These are phyloP conservation scores for Zygothrica quintamaculata DNA, from an alignment of 2,888 invertebrate species.

Conservation along the genomic window DNA sequence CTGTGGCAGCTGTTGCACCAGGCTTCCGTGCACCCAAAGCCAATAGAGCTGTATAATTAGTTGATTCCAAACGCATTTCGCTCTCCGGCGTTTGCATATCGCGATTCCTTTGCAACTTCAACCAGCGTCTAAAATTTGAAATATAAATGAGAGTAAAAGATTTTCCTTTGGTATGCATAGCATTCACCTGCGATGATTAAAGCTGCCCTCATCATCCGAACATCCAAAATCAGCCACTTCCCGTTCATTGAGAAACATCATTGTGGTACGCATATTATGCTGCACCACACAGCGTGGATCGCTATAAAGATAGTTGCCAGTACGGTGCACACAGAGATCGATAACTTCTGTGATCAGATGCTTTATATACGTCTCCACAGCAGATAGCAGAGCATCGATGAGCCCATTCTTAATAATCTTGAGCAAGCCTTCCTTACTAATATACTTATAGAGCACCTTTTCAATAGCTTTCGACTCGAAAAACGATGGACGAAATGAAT, in stretches of 20 bases:
- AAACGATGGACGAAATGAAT: constrained; percentile 36
- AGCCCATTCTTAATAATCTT: constrained; percentile 19
- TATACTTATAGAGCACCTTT: constrained; percentile 9
- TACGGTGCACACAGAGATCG: constrained; percentile 49
- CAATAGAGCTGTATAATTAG: constrained; percentile 54
- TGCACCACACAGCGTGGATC: constrained; percentile 38
- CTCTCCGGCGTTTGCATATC: constrained; percentile 8
- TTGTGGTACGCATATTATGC: constrained; percentile 37
- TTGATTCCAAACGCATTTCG: constrained; percentile 30
- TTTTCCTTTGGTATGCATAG: no score
- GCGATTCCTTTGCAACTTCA: constrained; percentile 45
- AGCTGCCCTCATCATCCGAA: constrained; percentile 51
- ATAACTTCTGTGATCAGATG: constrained; percentile 18
- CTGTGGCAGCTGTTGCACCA: not conserved
- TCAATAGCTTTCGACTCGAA: constrained; percentile 41
- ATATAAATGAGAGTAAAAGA: no score
- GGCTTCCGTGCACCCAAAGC: constrained; percentile 52
- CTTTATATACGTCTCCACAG: constrained; percentile 59
- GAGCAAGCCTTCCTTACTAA: not conserved
- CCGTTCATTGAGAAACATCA: constrained; percentile 57
- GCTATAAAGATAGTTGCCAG: constrained; percentile 30
- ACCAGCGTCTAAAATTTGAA: constrained; percentile 35
- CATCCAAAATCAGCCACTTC: constrained; percentile 39
- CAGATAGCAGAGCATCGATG: constrained; percentile 39
- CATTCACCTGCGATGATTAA: constrained; percentile 36